Base-by-base conservation (phyloP, 1,140 invertebrate species). In the Tribolium castaneum region DNA sequence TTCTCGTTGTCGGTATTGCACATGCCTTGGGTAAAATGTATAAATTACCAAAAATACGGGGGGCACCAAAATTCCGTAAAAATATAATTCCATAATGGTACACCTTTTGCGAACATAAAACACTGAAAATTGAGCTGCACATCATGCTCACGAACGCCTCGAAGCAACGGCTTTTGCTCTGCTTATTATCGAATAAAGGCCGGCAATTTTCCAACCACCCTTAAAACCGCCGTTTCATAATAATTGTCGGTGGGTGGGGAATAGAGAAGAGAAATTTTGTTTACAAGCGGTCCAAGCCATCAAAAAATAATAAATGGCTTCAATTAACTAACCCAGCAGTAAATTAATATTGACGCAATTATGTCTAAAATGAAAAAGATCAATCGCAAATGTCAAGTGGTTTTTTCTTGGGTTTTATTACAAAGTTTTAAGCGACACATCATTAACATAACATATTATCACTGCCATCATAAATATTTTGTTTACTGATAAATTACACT, bases 31-130 rank as follows among this genome's bases (percentile, higher is more conserved):
- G 71, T 56, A 51, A 73, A 19, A 19, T 25, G 71, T 73, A 73
- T 73, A 73, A 73, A 73, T 73, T 73, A 73, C 71, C 3, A 19
- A 73, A 73, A 73, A 73, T 52, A 50, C 7, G n/a, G 50, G 12
- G 50, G 49, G 50, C 45, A 54, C 25, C 30, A 30, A 52, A 73
- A 51, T 73, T 73, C 22, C 45, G 14, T 52, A 73, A 73, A 51
- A 73, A 56, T 34, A 73, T 51, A 73, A 54, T 50, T 25, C 34
- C 49, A 13, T 66, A 66, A 66, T 66, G 59, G 59, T 66, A 66
- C 30, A 59, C 16, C 13, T 66, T n/a, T 59, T 59, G 54, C 54
- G 9, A 66, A 66, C 59, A 66, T 66, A 66, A 66, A 66, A 66
- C 59, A 66, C 30, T 66, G 59, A 39, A 66, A 66, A 66, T 66